Conservation (phyloP, 2,888 invertebrate species). For the Tortrix viridana region DNA sequence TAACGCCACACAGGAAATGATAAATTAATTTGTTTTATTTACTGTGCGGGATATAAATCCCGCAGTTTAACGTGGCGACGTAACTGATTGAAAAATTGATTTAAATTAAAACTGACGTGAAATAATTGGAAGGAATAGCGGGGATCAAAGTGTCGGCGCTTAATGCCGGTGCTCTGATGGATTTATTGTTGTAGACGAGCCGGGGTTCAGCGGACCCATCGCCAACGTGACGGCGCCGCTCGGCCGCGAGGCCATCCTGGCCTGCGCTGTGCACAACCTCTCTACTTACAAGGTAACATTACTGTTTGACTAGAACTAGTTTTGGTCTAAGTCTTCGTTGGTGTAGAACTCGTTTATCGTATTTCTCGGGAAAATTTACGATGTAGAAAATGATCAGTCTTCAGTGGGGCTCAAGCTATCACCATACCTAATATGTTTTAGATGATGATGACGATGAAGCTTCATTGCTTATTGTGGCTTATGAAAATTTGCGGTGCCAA, state of each 20-base stretch:
- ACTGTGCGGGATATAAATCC: conserved; percentile 22
- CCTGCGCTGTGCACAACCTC: conserved; percentile 92
- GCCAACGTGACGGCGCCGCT: conserved; percentile 93
- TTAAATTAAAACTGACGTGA: conserved; percentile 24
- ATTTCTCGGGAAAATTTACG: too few species aligned
- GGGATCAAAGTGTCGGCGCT: conserved; percentile 15
- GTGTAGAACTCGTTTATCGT: too few species aligned
- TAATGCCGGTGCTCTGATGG: conserved; percentile 22
- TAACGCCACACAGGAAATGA: neutral
- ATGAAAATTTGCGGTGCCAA: too few species aligned
- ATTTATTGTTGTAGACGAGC: conserved; percentile 84
- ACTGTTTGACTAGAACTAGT: neutral
- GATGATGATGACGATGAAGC: too few species aligned
- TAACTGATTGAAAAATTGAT: conserved; percentile 28
- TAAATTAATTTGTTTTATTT: conserved; percentile 8
- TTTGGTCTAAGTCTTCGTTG: too few species aligned
- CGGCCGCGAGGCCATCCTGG: conserved; percentile 92
- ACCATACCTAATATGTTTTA: too few species aligned
- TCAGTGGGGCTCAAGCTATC: too few species aligned
- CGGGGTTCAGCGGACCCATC: conserved; percentile 92
- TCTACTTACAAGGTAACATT: conserved; percentile 90
- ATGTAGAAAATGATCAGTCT: too few species aligned
- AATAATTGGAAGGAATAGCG: conserved; percentile 31
- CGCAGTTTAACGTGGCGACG: conserved; percentile 21
- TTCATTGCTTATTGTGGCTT: too few species aligned